Evolutionary conservation across 2,888 invertebrate species (phyloP), one percentile per base, ranked within the genome.

Genomic region (Leptinotarsa rubiginosa): DNA sequence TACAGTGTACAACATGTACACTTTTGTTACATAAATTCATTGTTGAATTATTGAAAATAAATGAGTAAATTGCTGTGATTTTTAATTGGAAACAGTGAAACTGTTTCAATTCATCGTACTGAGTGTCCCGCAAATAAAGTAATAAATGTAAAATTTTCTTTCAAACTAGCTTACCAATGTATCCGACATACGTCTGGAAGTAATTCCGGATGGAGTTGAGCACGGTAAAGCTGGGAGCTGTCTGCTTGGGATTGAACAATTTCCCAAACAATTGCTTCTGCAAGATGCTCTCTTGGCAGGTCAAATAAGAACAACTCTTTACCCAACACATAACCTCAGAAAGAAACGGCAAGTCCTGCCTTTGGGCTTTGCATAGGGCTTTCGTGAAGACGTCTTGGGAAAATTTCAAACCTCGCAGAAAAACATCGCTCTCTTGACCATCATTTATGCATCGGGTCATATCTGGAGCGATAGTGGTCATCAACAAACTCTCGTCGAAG

Each of bases 281-380:
- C 31, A 75, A 50, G 20, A 52, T 62, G 70, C 68, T 75, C 4
- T 75, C 72, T 41, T 73, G 74, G 16, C 69, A 66, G 7, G 75
- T 77, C 15, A 83, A 69, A 66, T 78, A 83, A 71, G 77, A 83
- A 31, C 79, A 76, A 62, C 67, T 75, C 73, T 81, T 70, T 22
- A 82, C 75, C 83, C 83, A 84, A 31, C 75, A 76, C 41, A 76
- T 69, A 15, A 81, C 77, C 69, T 83, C 82, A 22, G 81, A 18
- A 71, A 82, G 79, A n/a, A 59, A 70, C 18, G 56, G 18, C n/a
- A 77, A 22, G 16, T 81, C 80, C 18, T 75, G 65, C n/a, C n/a
- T 31, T 16, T 78, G 64, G 18, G 81, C 81, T 31, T 77, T 76
- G 25, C 80, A 52, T 22, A 83, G 66, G 1, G 85, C 84, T 76